These are phyloP conservation scores for Hirudo medicinalis DNA, from an alignment of 1,140 invertebrate species.

Conservation along the genomic window DNA sequence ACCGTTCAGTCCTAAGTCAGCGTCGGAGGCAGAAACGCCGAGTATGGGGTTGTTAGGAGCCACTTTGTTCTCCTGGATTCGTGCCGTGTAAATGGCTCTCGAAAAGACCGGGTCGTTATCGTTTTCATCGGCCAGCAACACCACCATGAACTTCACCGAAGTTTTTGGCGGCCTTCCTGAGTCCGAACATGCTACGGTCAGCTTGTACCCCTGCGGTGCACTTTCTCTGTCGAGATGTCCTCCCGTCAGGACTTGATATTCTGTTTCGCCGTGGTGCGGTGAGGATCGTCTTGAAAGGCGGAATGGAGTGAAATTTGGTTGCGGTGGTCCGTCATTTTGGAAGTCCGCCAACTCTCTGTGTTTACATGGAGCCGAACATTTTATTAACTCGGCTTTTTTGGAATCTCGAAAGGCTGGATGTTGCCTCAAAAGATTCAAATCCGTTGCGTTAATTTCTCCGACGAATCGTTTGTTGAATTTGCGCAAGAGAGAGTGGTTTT, in stretches of 20 bases:
- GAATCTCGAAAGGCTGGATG: no score
- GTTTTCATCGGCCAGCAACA: conserved; percentile 29
- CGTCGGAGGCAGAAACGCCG: conserved; percentile 24
- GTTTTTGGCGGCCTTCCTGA: conserved; percentile 26
- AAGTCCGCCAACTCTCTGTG: not conserved
- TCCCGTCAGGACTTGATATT: conserved; percentile 27
- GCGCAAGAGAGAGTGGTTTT: no score
- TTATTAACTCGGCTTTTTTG: no score
- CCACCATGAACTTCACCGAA: conserved; percentile 23
- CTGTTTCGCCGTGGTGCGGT: conserved; percentile 20
- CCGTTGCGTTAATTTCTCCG: no score
- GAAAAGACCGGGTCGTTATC: conserved; percentile 29
- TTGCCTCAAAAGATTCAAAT: no score
- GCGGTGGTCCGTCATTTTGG: not conserved
- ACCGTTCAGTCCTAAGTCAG: conserved; percentile 17
- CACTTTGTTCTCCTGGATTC: conserved; percentile 26
- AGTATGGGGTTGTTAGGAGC: conserved; percentile 21
- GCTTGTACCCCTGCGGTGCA: conserved; percentile 21
- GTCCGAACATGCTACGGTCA: conserved; percentile 28
- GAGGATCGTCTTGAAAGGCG: not conserved
- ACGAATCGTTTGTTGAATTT: no score
- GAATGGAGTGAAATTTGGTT: not conserved
- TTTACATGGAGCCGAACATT: no score
- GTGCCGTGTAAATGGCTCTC: conserved; percentile 25
- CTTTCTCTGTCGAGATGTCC: conserved; percentile 28